Conservation (phyloP, 2,888 invertebrate species). For the Scaptomyza flava region DNA sequence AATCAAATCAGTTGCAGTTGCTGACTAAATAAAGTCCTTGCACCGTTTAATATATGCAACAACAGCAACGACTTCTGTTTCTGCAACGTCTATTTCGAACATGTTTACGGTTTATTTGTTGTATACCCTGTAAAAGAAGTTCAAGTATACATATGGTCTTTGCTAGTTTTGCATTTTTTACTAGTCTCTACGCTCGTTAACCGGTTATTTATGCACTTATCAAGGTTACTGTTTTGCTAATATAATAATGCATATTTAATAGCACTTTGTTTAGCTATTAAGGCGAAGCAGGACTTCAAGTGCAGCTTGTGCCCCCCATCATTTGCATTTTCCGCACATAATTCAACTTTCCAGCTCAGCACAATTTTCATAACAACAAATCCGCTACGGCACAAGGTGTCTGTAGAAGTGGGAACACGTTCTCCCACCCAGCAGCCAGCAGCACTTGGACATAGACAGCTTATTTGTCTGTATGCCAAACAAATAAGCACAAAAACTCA, state of each 20-base stretch:
- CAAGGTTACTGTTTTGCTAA: slow-evolving; percentile 55
- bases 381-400: neutral
- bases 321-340: slow-evolving; percentile 67
- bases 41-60: slow-evolving; percentile 15
- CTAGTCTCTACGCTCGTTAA: slow-evolving; percentile 19
- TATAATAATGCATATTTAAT: slow-evolving; percentile 64
- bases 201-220: slow-evolving; percentile 49
- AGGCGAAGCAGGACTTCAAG: slow-evolving; percentile 12
- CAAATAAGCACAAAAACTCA: slow-evolving; percentile 7
- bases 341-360: slow-evolving; percentile 46
- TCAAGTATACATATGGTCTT: no score
- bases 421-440: neutral
- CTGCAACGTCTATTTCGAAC: slow-evolving; percentile 5
- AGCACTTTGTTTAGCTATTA: slow-evolving; percentile 18
- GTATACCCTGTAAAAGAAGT: neutral
- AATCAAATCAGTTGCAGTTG: slow-evolving; percentile 29
- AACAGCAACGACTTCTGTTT: slow-evolving; percentile 16
- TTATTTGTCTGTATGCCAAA: slow-evolving; percentile 57
- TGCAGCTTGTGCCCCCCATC: slow-evolving; percentile 23
- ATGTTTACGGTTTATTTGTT: neutral
- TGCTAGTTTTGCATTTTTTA: no score
- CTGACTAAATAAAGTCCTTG: slow-evolving; percentile 39
- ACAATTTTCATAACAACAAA: slow-evolving; percentile 19
- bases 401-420: neutral
- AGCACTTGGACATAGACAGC: slow-evolving; percentile 30